Evolutionary conservation across 2,888 invertebrate genomes (phyloP).

Genomic region (Apantesis nais): DNA sequence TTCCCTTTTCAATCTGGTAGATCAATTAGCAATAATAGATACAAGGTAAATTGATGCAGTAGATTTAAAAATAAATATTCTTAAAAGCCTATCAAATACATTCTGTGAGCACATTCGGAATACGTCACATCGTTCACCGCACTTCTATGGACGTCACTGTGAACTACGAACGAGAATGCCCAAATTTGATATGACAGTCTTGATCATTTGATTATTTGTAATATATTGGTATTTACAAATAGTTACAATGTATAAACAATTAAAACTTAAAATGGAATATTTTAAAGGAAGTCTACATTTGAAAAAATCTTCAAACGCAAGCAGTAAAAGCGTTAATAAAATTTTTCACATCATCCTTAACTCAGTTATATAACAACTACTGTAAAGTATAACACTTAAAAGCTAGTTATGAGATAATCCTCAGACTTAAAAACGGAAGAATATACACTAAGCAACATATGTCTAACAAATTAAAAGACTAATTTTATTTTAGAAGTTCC

Average conservation of each 20-base stretch:
- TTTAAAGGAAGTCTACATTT: neutral
- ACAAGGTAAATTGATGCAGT: neutral
- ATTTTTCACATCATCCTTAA: neutral
- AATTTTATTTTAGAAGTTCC: neutral
- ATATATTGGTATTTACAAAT: neutral
- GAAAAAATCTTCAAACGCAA: neutral
- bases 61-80: conserved; percentile 45
- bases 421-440: too few species aligned
- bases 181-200: conserved; percentile 20
- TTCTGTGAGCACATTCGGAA: conserved; percentile 56
- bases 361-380: neutral
- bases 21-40: neutral
- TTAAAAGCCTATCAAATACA: conserved; percentile 57
- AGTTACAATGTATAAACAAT: neutral
- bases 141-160: conserved; percentile 45
- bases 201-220: neutral
- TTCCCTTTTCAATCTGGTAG: too few species aligned
- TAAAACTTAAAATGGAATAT: neutral
- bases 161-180: conserved; percentile 31
- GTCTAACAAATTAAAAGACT: neutral
- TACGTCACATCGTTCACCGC: conserved; percentile 62
- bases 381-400: neutral
- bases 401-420: neutral
- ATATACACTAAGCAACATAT: too few species aligned
- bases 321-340: neutral